These are phyloP conservation scores for Channa maculata DNA, from an alignment of 2,113 vertebrate genomes.

Conservation along the genomic window DNA sequence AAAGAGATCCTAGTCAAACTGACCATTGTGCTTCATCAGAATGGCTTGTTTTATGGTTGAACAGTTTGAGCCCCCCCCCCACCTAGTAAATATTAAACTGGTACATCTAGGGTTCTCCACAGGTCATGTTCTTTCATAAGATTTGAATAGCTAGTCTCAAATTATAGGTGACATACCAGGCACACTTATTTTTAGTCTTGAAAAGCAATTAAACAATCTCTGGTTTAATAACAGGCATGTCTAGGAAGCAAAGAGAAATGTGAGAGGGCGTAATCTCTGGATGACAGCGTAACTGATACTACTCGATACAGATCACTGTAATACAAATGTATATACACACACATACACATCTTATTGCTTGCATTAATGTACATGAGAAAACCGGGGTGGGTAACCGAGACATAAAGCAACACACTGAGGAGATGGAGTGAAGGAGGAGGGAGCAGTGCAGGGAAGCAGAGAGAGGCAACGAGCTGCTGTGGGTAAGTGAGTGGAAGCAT, in stretches of 20 bases:
- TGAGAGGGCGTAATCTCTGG: constrained; percentile 40
- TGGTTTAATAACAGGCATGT: background rate
- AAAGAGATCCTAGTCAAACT: background rate
- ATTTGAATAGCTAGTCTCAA: background rate
- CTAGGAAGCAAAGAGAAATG: constrained; percentile 10
- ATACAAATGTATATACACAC: constrained; percentile 5
- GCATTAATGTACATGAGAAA: constrained; percentile 23
- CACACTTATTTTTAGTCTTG: background rate
- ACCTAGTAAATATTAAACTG: no score
- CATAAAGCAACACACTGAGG: constrained; percentile 33
- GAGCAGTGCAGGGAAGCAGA: constrained; percentile 9
- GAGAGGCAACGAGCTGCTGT: constrained; percentile 45
- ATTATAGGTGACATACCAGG: background rate
- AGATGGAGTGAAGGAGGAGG: constrained; percentile 1
- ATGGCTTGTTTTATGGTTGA: background rate
- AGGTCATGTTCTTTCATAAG: background rate
- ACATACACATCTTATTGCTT: background rate
- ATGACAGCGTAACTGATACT: constrained; percentile 15
- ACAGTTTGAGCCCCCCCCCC: background rate
- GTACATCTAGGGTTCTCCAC: background rate
- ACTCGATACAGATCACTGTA: constrained; percentile 7
- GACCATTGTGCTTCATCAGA: background rate
- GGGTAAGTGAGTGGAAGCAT: constrained; percentile 51
- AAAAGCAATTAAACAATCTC: background rate
- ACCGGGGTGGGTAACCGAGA: constrained; percentile 3